Base-by-base conservation (phyloP, 2,888 invertebrate species). In the Hyposoter didymator region DNA sequence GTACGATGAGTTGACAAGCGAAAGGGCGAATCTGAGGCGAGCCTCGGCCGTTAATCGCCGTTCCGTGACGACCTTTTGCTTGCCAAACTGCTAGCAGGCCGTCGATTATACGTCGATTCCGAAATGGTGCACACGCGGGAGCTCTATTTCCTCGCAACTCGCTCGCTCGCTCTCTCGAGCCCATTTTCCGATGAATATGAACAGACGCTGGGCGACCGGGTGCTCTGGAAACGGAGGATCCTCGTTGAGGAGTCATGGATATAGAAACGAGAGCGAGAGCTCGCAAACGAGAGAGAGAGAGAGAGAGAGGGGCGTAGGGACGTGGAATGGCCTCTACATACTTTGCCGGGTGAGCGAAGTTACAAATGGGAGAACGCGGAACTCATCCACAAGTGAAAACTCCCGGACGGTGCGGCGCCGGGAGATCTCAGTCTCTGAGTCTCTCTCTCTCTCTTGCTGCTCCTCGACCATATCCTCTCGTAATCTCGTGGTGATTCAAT, bases 301-400 rank as follows among this genome's bases (percentile, higher is more conserved):
- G 85, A 47, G 73, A 28, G 66, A 55, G 62, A 72, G 75, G 52
- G 19, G 47, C 66, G 87, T 81, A 84, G 88, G 79, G 84, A 84
- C 87, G 84, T 84, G 78, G 66, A 62, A 85, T 84, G 80, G 80
- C 84, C 82, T 91, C 82, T 91, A 91, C 91, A 92, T 93, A 92
- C 92, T 93, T 93, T 93, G 91, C 91, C 92, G 92, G 91, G 88
- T 93, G 92, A 93, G 89, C 91, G 91, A 91, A 93, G 92, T 93
- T 93, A 92, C 92, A 93, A 93, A 93, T 93, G 92, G 93, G 91
- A 92, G 91, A 90, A 93, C 93, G 91, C 92, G 91, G 88, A 91
- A 92, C 89, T 93, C 92, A 93, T 93, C 90, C 92, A 89, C 92
- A 91, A 91, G 89, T 90, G 87, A 90, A 90, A 90, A 91, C 89